Conservation (phyloP, 2,797 vertebrate species). For the Coranthus polyacanthus region DNA sequence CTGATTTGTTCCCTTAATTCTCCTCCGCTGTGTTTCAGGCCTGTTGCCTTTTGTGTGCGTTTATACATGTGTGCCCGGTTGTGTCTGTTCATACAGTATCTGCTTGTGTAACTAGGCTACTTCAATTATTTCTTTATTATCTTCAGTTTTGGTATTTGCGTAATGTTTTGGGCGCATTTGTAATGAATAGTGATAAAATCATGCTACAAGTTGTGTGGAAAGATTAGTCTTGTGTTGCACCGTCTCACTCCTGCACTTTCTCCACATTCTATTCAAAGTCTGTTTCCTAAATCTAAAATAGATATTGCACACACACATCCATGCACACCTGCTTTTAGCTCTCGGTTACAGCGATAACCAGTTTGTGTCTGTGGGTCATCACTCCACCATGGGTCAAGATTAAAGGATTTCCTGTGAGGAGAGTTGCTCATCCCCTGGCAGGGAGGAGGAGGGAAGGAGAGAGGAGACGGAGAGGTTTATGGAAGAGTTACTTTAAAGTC, state of each 20-base stretch:
- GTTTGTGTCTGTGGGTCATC: slow-evolving; percentile 60
- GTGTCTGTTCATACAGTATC: slow-evolving; percentile 13
- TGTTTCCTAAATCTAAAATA: slow-evolving; percentile 13
- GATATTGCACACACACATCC: slow-evolving; percentile 2
- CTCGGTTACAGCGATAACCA: slow-evolving; percentile 31
- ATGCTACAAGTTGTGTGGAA: not conserved
- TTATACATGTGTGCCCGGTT: slow-evolving; percentile 18
- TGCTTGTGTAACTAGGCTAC: not conserved
- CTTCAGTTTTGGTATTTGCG: slow-evolving; percentile 16
- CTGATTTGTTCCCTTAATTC: slow-evolving; percentile 48
- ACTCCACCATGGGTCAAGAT: slow-evolving; percentile 65
- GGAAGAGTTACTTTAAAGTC: slow-evolving; percentile 65
- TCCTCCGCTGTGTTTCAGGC: slow-evolving; percentile 19
- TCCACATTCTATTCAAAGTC: slow-evolving; percentile 12
- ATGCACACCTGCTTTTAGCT: slow-evolving; percentile 27
- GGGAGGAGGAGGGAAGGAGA: slow-evolving; percentile 36
- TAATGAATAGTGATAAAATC: slow-evolving; percentile 34
- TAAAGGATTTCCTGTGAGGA: slow-evolving; percentile 70
- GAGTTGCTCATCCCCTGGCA: slow-evolving; percentile 56
- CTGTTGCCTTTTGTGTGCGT: slow-evolving; percentile 31
- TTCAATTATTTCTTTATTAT: slow-evolving; percentile 10
- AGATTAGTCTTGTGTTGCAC: slow-evolving; percentile 16
- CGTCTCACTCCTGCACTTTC: slow-evolving; percentile 9
- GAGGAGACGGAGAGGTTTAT: slow-evolving; percentile 48
- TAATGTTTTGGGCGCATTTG: slow-evolving; percentile 28